Conservation (phyloP, 2,113 vertebrate species). For the Malurus elegans region DNA sequence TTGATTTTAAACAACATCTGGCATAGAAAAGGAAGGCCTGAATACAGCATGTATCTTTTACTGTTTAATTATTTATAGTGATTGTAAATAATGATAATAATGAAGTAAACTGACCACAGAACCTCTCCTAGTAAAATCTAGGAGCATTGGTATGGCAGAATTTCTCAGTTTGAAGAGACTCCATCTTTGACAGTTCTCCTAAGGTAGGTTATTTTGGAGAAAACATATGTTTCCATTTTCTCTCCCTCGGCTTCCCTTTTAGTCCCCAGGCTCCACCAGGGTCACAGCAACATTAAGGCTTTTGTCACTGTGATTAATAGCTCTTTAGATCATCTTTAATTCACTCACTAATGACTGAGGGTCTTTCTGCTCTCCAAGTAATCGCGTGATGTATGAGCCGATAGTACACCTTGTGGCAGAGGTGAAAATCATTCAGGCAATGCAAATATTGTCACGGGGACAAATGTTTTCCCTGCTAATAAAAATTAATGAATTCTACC, state of each 20-base stretch:
- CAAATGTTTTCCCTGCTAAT: conserved; percentile 95
- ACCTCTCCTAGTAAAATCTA: conserved; percentile 40
- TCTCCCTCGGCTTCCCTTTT: conserved; percentile 86
- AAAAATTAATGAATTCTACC: conserved; percentile 96
- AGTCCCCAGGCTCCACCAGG: conserved; percentile 89
- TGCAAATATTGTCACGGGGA: conserved; percentile 92
- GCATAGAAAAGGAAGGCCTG: conserved; percentile 12
- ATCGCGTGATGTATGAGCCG: conserved; percentile 98
- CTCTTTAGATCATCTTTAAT: conserved; percentile 99
- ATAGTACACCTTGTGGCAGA: conserved; percentile 98
- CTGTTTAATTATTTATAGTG: conserved; percentile 33
- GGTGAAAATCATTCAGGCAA: conserved; percentile 99
- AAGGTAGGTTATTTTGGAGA: conserved; percentile 98
- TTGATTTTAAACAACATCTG: conserved; percentile 24
- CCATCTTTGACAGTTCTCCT: conserved; percentile 85
- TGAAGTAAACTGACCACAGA: conserved; percentile 10
- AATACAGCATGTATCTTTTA: neutral
- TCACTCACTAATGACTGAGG: conserved; percentile 99
- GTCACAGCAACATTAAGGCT: conserved; percentile 99
- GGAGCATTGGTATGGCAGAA: conserved; percentile 69
- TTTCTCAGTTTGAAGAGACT: conserved; percentile 78
- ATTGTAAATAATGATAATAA: conserved; percentile 19
- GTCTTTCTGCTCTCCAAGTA: conserved; percentile 95
- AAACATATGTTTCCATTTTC: conserved; percentile 99
- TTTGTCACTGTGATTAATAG: conserved; percentile 99